Evolutionary conservation across 2,797 vertebrate species (phyloP), one percentile per base, ranked within the genome.

Genomic region (Hypotaenidia okinawae): DNA sequence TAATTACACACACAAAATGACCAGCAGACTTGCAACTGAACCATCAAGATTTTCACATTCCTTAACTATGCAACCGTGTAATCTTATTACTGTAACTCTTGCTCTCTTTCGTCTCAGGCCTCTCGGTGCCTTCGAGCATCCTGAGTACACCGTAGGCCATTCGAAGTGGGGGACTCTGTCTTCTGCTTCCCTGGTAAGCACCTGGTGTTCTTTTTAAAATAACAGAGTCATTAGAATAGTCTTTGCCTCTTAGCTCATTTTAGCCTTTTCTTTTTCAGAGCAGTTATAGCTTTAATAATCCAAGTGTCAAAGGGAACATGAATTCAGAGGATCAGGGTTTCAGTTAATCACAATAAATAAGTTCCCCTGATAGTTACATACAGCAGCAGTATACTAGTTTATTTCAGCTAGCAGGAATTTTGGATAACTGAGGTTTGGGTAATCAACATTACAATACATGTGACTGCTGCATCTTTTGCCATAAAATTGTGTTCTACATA

Each of bases 281-380:
- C 25, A 28, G 81, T 89, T 95, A 92, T 2, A 85, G 84, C 64
- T 96, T 94, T 92, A 92, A 87, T 92, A 95, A 95, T 89, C 92
- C 86, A 94, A 92, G 94, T 95, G 93, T 94, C 93, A 95, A n/a
- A 75, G 43, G 55, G 35, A 93, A 89, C 63, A 21, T 52, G 87
- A 92, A 95, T 95, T 83, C 58, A 63, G 78, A 87, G 75, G 75
- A 93, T 87, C 88, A 73, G 58, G 47, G 68, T 90, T 96, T 96
- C 88, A 94, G 88, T 95, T 94, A 96, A 94, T 95, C 89, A 90
- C 5, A 14, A 91, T 95, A 95, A 95, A 58, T 87, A 95, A 90
- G 92, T 87, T 96, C 95, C 84, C 72, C 33, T 91, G 92, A 85
- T 83, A 86, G 84, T 85, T 68, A 49, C 72, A 39, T 94, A 66